Evolutionary conservation across 2,888 invertebrate species (phyloP).

Genomic region (Lepidocyrtoides sp.): DNA sequence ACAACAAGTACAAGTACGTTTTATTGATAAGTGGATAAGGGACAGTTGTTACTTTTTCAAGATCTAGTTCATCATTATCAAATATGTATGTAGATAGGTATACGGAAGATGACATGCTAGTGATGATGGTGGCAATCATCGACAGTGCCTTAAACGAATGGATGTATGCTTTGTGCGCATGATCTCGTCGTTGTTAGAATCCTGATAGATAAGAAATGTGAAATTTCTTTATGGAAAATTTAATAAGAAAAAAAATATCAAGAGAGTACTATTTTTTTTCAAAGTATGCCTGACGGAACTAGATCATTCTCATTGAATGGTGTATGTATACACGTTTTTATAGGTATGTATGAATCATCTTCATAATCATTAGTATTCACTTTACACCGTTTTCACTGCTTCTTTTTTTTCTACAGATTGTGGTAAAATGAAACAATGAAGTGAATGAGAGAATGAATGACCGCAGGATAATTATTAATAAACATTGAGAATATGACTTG

Average conservation of each 20-base stretch:
- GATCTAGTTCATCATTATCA: slow-evolving; percentile 60
- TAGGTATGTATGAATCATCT: not conserved
- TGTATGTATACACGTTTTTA: not conserved
- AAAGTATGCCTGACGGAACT: slow-evolving; percentile 12
- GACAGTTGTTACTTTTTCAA: slow-evolving; percentile 39
- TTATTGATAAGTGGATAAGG: slow-evolving; percentile 34
- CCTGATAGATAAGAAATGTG: slow-evolving; percentile 16
- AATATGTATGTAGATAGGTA: slow-evolving; percentile 6
- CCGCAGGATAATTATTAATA: slow-evolving; percentile 42
- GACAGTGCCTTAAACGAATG: not conserved
- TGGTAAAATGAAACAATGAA: slow-evolving; percentile 22
- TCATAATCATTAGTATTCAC: not conserved
- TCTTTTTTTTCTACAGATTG: slow-evolving; percentile 22
- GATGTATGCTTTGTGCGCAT: not conserved
- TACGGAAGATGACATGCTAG: slow-evolving; percentile 6
- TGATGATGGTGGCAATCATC: not conserved
- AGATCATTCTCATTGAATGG: slow-evolving; percentile 52
- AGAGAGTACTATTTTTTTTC: not conserved
- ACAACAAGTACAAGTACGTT: not conserved
- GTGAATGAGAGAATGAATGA: not conserved
- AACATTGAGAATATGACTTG: not conserved
- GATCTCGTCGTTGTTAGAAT: not conserved
- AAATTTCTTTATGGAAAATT: slow-evolving; percentile 23
- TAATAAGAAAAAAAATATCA: not conserved
- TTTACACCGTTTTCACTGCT: not conserved